A percentile compares a stretch with the other conserved stretches of the same genome.
These are phyloP conservation scores for Pipistrellus pygmaeus DNA, from an alignment of 2,797 vertebrate genomes.

Conservation along the genomic window DNA sequence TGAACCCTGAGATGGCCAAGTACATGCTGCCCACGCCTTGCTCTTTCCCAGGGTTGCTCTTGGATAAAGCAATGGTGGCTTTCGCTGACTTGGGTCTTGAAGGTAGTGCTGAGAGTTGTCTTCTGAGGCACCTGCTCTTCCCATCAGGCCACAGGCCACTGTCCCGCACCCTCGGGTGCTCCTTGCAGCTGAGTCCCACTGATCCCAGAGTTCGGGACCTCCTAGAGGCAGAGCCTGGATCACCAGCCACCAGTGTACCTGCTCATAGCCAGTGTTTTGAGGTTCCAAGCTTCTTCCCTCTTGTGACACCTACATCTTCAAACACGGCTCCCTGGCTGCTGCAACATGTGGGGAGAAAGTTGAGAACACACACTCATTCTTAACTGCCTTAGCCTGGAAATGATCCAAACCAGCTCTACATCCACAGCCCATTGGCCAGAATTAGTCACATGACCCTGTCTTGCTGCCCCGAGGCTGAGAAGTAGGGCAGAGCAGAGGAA, in stretches of 20 bases:
- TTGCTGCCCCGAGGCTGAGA: not conserved
- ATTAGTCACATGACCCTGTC: not conserved
- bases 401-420: not conserved
- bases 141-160: not conserved
- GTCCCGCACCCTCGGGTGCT: not conserved
- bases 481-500: not conserved
- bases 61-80: not conserved
- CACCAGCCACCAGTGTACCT: not conserved
- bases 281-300: not conserved
- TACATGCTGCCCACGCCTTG: rapidly evolving
- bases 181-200: not conserved
- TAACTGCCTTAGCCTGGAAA: not conserved
- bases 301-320: not conserved
- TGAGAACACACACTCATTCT: not conserved
- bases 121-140: too few species aligned
- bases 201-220: not conserved
- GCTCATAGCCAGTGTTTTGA: not conserved
- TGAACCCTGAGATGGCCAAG: not conserved
- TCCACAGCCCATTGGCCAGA: not conserved
- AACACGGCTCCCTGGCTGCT: not conserved
- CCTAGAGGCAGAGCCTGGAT: not conserved
- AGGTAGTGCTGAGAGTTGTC: not conserved
- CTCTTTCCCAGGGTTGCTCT: not conserved
- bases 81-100: not conserved
- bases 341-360: not conserved